Conservation (phyloP, 2,797 vertebrate species). For the Cottoperca gobio region DNA sequence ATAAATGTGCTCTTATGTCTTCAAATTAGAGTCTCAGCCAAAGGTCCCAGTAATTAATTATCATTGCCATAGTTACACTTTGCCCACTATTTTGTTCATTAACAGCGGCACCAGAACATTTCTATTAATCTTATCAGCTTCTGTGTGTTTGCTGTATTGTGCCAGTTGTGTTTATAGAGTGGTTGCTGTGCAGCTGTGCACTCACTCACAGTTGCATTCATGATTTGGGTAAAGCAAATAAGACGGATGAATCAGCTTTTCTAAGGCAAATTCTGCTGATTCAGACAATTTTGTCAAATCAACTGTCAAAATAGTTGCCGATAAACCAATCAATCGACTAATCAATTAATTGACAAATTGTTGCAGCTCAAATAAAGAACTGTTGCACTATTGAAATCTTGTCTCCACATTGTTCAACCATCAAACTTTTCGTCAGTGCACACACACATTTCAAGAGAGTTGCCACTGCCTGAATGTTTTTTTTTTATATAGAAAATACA, state of each 20-base stretch:
- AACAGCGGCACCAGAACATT: slow-evolving; percentile 24
- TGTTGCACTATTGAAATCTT: neutral
- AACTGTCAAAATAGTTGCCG: neutral
- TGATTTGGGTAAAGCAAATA: slow-evolving; percentile 13
- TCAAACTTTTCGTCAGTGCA: neutral
- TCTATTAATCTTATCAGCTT: slow-evolving; percentile 42
- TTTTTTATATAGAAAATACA: neutral
- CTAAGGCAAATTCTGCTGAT: neutral
- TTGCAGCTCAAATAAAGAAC: neutral
- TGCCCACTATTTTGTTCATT: slow-evolving; percentile 20
- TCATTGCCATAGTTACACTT: slow-evolving; percentile 19
- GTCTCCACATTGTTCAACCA: neutral
- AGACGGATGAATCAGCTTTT: slow-evolving; percentile 1
- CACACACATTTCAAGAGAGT: no score
- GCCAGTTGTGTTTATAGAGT: slow-evolving; percentile 34
- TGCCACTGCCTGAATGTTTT: neutral
- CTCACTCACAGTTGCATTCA: slow-evolving; percentile 22
- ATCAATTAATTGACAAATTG: no score
- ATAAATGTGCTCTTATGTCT: neutral
- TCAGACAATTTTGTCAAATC: neutral
- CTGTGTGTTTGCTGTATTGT: slow-evolving; percentile 29
- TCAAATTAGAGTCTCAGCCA: neutral
- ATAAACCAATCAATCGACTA: no score
- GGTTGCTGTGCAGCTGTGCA: slow-evolving; percentile 62
- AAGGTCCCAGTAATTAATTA: slow-evolving; percentile 12